These are phyloP conservation scores for Drosophila neotestacea DNA, from an alignment of 2,888 invertebrate species.

Conservation along the genomic window DNA sequence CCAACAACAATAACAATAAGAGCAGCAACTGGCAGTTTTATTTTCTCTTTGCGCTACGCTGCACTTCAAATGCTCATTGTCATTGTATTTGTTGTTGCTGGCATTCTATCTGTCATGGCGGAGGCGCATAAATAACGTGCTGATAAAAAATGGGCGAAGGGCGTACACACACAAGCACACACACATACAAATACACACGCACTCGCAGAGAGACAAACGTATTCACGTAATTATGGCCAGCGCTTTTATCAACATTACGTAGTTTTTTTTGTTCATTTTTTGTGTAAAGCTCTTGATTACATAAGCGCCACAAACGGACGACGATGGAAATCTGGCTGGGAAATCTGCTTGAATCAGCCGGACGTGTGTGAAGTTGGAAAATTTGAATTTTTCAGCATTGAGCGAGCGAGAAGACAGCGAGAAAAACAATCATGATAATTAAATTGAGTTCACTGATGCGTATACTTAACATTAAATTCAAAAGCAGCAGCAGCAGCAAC, in stretches of 20 bases:
- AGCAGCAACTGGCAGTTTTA: conserved; percentile 46
- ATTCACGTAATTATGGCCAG: conserved; percentile 72
- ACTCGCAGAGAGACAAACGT: conserved; percentile 40
- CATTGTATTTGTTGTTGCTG: conserved; percentile 31
- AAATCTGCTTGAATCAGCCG: conserved; percentile 38
- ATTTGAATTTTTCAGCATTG: conserved; percentile 62
- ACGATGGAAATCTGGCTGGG: conserved; percentile 65
- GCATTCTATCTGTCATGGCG: conserved; percentile 62
- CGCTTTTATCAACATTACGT: conserved; percentile 69
- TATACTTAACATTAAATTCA: conserved; percentile 82
- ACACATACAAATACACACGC: conserved; percentile 12
- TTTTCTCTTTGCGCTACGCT: conserved; percentile 74
- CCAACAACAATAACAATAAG: conserved; percentile 22
- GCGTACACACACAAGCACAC: conserved; percentile 43
- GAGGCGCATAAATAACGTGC: conserved; percentile 74
- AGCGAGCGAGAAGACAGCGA: conserved; percentile 54
- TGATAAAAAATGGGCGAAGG: conserved; percentile 78
- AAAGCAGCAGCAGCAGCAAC: conserved; percentile 37
- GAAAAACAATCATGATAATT: conserved; percentile 79
- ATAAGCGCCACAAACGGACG: conserved; percentile 53
- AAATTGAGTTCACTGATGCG: conserved; percentile 83
- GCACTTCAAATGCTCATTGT: conserved; percentile 73
- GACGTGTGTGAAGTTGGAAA: conserved; percentile 65
- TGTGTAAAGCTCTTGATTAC: conserved; percentile 58
- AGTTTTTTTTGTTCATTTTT: conserved; percentile 37